A percentile compares a stretch with the other conserved stretches of the same genome.
These are phyloP conservation scores for Siniperca obscura DNA, from an alignment of 2,797 vertebrate species.

Conservation along the genomic window DNA sequence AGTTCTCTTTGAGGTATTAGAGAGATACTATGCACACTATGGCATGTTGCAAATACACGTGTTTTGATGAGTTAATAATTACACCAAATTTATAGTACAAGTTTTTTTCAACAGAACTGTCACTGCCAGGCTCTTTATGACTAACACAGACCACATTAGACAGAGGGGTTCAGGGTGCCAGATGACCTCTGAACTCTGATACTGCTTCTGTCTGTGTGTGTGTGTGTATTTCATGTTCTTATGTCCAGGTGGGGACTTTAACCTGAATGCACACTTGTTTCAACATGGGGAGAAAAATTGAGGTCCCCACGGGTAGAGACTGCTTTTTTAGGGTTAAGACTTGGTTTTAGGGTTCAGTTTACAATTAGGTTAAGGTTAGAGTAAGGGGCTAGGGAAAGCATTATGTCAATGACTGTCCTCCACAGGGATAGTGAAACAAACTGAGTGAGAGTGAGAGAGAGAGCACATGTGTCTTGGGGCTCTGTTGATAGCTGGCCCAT, in stretches of 20 bases:
- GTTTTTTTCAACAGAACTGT: not conserved
- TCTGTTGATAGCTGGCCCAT: slow-evolving; percentile 52
- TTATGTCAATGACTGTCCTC: no score
- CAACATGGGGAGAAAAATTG: no score
- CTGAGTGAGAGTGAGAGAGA: not conserved
- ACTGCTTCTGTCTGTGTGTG: slow-evolving; percentile 6
- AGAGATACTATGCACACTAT: not conserved
- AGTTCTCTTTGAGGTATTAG: not conserved
- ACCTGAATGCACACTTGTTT: no score
- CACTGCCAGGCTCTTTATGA: not conserved
- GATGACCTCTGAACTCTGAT: slow-evolving; percentile 29
- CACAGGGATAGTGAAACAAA: no score
- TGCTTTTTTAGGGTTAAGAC: no score
- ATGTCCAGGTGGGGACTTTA: no score
- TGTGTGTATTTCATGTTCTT: no score
- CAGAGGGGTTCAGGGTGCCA: not conserved
- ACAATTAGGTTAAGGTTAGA: no score
- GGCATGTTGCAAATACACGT: slow-evolving; percentile 5
- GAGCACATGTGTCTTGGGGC: not conserved
- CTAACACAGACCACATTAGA: slow-evolving; percentile 11
- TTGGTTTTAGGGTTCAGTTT: no score
- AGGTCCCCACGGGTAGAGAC: no score
- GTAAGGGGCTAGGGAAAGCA: no score
- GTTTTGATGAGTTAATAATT: not conserved
- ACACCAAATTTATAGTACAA: not conserved